Conservation (phyloP, 2,888 invertebrate species). For the Steromphala cineraria region DNA sequence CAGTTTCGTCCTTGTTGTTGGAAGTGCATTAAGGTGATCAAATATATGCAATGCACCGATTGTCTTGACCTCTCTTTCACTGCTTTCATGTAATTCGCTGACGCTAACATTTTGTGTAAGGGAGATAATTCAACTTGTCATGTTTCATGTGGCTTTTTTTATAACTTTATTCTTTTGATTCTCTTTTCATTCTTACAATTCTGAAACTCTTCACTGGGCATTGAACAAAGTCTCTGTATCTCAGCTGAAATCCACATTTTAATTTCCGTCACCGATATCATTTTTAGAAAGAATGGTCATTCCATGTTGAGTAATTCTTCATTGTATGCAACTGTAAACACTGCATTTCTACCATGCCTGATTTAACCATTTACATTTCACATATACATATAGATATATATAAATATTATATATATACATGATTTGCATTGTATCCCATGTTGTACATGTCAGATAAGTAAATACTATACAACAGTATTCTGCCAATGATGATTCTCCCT, state of each 20-base stretch:
- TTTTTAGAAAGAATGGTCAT: too few species aligned
- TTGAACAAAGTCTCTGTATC: neutral
- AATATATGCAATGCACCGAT: slow-evolving; percentile 15
- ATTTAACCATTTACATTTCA: slow-evolving; percentile 10
- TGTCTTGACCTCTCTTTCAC: neutral
- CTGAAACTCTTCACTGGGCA: neutral
- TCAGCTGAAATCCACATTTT: neutral
- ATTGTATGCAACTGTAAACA: neutral
- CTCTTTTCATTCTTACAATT: neutral
- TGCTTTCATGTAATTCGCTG: neutral
- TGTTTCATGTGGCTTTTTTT: neutral
- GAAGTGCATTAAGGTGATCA: slow-evolving; percentile 13
- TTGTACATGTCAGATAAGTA: neutral
- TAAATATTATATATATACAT: slow-evolving; percentile 5
- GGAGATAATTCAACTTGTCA: neutral
- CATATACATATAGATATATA: slow-evolving; percentile 14
- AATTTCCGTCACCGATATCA: too few species aligned
- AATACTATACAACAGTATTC: slow-evolving; percentile 16
- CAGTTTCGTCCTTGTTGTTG: slow-evolving; percentile 19
- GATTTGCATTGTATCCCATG: slow-evolving; percentile 7
- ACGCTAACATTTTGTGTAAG: neutral
- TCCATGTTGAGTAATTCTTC: too few species aligned
- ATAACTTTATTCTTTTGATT: neutral
- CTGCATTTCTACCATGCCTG: slow-evolving; percentile 5
- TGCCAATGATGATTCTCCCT: neutral